Evolutionary conservation across 1,140 invertebrate species (phyloP).

Genomic region (Palaemon carinicauda): DNA sequence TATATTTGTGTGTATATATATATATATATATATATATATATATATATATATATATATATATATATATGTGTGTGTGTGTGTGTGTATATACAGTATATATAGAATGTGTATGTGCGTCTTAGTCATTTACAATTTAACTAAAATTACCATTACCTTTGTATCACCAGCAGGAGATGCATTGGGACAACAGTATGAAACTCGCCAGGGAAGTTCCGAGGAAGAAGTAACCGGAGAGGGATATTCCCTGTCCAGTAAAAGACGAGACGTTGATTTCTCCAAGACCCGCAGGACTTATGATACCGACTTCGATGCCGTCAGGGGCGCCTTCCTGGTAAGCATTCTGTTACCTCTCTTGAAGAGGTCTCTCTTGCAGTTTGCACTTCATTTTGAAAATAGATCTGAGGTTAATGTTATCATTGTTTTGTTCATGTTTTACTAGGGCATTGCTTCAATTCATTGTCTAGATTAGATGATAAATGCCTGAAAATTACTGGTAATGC

Average conservation of each 20-base stretch:
- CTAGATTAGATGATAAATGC: no score
- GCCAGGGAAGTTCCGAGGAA: background rate
- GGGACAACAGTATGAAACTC: background rate
- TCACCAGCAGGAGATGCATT: conserved; percentile 10
- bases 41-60: background rate
- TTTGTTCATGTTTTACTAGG: no score
- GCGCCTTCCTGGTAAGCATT: background rate
- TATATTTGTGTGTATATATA: background rate
- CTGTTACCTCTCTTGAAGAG: background rate
- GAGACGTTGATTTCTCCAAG: background rate
- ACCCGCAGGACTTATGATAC: background rate
- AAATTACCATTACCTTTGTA: background rate
- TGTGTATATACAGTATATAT: no score
- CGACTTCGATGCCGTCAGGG: background rate
- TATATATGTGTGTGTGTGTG: no score
- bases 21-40: background rate
- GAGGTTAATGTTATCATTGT: no score
- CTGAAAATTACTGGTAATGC: no score
- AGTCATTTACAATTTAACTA: no score
- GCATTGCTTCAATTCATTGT: no score
- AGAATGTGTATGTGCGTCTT: no score
- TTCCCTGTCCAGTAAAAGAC: no score
- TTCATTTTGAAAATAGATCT: no score
- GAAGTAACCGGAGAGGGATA: background rate
- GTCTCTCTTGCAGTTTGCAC: no score